These are phyloP conservation scores for Scortum barcoo DNA, from an alignment of 2,113 vertebrate species.

Conservation along the genomic window DNA sequence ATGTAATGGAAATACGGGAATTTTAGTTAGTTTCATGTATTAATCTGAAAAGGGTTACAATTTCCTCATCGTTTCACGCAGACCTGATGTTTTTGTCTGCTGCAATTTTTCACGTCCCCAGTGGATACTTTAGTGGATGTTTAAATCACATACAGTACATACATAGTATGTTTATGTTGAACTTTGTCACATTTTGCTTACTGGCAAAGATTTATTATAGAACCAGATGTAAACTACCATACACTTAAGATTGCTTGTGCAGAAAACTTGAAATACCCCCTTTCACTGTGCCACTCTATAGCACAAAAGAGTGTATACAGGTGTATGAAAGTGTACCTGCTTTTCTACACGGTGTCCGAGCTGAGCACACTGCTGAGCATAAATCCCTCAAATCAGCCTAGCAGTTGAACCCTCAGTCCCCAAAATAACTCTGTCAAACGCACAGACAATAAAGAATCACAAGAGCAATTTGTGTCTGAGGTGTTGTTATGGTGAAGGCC, in stretches of 20 bases:
- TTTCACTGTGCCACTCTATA: background rate
- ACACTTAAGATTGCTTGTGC: background rate
- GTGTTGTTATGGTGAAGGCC: background rate
- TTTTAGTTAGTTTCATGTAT: no score
- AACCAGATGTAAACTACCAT: background rate
- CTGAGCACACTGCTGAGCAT: background rate
- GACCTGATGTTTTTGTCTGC: no score
- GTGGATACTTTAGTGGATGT: no score
- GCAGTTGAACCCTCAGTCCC: background rate
- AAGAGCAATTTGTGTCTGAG: background rate
- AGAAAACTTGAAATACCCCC: background rate
- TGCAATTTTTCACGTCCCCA: no score
- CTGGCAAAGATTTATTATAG: no score
- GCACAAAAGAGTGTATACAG: no score
- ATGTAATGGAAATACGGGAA: no score
- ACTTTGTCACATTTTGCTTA: no score
- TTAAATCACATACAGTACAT: no score
- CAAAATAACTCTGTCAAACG: background rate
- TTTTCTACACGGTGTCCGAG: background rate
- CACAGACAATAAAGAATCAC: background rate
- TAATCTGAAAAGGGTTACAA: no score
- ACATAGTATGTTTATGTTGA: no score
- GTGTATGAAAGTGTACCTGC: background rate
- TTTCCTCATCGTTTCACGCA: no score
- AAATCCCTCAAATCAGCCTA: background rate